Base-by-base conservation (phyloP, 2,113 vertebrate genomes). In the Archocentrus centrarchus region DNA sequence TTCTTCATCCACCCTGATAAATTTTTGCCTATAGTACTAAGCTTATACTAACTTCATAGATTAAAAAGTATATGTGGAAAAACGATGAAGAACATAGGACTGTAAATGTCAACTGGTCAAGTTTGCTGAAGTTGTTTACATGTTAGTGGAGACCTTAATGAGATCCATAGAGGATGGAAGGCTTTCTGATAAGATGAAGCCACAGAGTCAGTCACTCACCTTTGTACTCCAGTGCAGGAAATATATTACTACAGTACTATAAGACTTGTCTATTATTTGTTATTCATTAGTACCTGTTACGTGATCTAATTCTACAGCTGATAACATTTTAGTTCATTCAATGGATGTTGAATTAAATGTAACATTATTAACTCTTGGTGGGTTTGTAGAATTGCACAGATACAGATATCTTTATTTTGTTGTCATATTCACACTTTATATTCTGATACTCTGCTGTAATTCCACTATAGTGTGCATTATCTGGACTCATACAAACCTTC, bases 31-130 rank as follows among this genome's bases (percentile, higher is more conserved):
- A 10, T n/a, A 57, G 6, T 57, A 11, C 20, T 11, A 57, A 57
- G 2, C 20, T 4, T n/a, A 57, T n/a, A 57, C 18, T 57, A n/a
- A 3, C n/a, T 10, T 18, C 9, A 0, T 0, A 0, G 20, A 5
- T 57, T 57, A 7, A 57, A 11, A 57, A n/a, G n/a, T 57, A 9
- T 0, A n/a, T 57, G 20, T 2, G 20, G 4, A n/a, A n/a, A 5
- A 9, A n/a, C 0, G 10, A n/a, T 11, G 9, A n/a, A n/a, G 9
- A 0, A 20, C 55, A n/a, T 57, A n/a, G 3, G 9, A n/a, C 53
- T n/a, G n/a, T 18, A 50, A 57, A 57, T n/a, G 10, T 11, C 55
- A 58, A 22, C 11, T 22, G 0, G n/a, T 5, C n/a, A 58, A n/a
- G n/a, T 58, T 58, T 9, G 10, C 55, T 22, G 20, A 58, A 58